Conservation (phyloP, 2,888 invertebrate genomes). For the Drosophila neutralis region DNA sequence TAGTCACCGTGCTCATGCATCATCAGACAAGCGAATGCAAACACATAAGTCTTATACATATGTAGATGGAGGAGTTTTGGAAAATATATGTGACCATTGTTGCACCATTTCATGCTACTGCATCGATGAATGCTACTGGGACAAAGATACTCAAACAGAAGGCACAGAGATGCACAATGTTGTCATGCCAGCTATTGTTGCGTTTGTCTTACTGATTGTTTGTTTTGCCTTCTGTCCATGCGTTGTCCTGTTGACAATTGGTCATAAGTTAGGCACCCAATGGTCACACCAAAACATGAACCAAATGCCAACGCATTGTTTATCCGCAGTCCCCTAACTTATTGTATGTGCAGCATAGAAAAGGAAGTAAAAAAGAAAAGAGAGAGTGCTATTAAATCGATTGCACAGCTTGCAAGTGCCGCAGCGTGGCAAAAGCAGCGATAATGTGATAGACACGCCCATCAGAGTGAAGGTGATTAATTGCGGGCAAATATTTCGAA, state of each 20-base stretch:
- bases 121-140: constrained; percentile 10
- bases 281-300: constrained; percentile 58
- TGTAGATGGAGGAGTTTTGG: constrained; percentile 60
- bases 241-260: constrained; percentile 69
- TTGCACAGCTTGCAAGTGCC: constrained; percentile 41
- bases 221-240: constrained; percentile 66
- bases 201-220: constrained; percentile 68
- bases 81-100: constrained; percentile 74
- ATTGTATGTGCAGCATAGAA: constrained; percentile 43
- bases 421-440: constrained; percentile 35
- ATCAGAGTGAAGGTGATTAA: constrained; percentile 50
- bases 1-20: constrained; percentile 62
- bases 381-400: constrained; percentile 57
- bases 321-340: constrained; percentile 45
- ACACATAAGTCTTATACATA: constrained; percentile 25
- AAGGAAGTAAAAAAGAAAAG: constrained; percentile 23
- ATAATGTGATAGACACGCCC: constrained; percentile 70
- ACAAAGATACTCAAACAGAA: constrained; percentile 45
- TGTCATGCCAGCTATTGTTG: constrained; percentile 50
- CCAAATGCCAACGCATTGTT: constrained; percentile 71
- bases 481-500: constrained; percentile 20
- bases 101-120: constrained; percentile 64
- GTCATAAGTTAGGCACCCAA: constrained; percentile 60
- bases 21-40: constrained; percentile 38
- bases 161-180: constrained; percentile 67